Evolutionary conservation across 2,888 invertebrate species (phyloP).

Genomic region (Melitaea athalia): DNA sequence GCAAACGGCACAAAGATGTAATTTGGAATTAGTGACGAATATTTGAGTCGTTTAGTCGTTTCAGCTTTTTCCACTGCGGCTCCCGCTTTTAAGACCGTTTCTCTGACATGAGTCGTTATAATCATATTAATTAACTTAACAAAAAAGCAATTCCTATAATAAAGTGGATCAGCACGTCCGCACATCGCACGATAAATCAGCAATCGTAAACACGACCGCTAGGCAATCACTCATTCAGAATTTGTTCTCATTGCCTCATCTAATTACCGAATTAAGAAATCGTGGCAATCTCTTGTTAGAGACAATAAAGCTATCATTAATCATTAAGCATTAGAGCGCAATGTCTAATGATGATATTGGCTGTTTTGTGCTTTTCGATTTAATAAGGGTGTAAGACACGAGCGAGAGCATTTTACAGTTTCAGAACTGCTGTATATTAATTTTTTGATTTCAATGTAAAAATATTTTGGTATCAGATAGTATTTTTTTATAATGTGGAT

Average conservation of each 20-base stretch:
- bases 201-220: constrained; percentile 28
- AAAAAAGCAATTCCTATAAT: neutral
- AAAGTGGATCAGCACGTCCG: constrained; percentile 1
- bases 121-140: constrained; percentile 6
- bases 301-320: constrained; percentile 79
- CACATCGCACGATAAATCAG: constrained; percentile 25
- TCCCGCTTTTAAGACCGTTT: no score
- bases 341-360: constrained; percentile 73
- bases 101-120: neutral
- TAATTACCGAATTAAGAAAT: constrained; percentile 80
- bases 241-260: constrained; percentile 61
- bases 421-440: no score
- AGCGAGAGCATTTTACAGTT: constrained; percentile 38
- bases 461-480: no score
- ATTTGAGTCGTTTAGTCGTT: no score
- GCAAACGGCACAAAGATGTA: no score
- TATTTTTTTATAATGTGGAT: no score
- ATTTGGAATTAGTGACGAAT: no score
- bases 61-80: no score
- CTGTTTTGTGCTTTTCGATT: constrained; percentile 61
- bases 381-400: constrained; percentile 35
- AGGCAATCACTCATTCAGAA: constrained; percentile 55
- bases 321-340: constrained; percentile 72
- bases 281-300: constrained; percentile 70
- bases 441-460: no score